Evolutionary conservation across 2,797 vertebrate species (phyloP).

Genomic region (Simalia tracyae): DNA sequence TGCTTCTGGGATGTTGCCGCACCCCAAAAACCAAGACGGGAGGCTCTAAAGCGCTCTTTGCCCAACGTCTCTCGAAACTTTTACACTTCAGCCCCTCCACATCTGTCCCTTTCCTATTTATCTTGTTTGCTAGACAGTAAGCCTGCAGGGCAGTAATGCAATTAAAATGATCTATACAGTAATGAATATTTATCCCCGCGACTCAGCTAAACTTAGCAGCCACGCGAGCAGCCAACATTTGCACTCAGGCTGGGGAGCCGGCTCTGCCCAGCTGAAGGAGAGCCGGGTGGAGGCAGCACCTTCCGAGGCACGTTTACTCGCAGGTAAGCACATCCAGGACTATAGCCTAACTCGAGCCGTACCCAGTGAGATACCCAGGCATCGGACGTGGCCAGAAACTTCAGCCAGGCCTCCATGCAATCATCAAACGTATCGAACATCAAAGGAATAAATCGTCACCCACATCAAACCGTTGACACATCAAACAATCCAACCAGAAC

Average conservation of each 20-base stretch:
- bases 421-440: background rate
- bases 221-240: background rate
- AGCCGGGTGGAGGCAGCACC: no score
- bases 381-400: background rate
- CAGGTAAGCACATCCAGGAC: no score
- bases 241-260: background rate
- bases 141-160: background rate
- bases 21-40: background rate
- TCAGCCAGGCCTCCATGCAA: background rate
- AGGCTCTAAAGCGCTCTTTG: background rate
- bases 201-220: background rate
- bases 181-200: conserved; percentile 17
- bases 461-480: background rate
- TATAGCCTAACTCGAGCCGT: no score
- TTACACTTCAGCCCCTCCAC: background rate
- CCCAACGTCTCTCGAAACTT: background rate
- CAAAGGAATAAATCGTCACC: background rate
- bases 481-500: no score
- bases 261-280: background rate
- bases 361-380: background rate
- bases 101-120: background rate
- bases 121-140: background rate
- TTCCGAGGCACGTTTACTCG: background rate
- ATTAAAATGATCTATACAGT: background rate
- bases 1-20: background rate